These are phyloP conservation scores for Erpetoichthys calabaricus DNA, from an alignment of 2,797 vertebrate genomes.

Conservation along the genomic window DNA sequence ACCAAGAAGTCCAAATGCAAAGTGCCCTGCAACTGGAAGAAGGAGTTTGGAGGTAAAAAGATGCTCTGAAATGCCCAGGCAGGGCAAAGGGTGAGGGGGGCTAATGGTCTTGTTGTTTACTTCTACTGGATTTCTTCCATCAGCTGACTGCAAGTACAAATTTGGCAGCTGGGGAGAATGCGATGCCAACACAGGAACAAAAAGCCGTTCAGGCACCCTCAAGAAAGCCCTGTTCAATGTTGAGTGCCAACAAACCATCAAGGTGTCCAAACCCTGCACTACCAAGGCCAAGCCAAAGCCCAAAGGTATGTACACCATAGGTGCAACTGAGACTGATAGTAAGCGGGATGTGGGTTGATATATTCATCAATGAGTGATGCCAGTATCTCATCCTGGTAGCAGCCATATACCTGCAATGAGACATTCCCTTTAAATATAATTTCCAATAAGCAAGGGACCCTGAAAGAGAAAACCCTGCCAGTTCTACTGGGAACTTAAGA, in stretches of 20 bases:
- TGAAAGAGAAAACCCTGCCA: no score
- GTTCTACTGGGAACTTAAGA: no score
- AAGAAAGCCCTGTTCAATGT: constrained; percentile 69
- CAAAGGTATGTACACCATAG: constrained; percentile 55
- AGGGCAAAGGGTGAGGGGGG: not conserved
- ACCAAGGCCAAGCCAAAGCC: constrained; percentile 63
- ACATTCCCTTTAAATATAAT: no score
- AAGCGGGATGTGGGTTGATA: no score
- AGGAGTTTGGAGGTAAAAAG: constrained; percentile 76
- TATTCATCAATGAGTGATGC: no score
- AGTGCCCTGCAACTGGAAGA: constrained; percentile 97
- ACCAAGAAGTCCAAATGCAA: constrained; percentile 70
- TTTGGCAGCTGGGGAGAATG: constrained; percentile 75
- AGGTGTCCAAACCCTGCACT: constrained; percentile 65
- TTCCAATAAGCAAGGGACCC: no score
- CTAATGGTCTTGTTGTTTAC: not conserved
- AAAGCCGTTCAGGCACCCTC: constrained; percentile 59
- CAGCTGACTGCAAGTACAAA: constrained; percentile 82
- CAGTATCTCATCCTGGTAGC: no score
- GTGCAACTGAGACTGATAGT: not conserved
- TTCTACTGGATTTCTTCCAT: constrained; percentile 5
- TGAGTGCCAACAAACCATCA: constrained; percentile 62
- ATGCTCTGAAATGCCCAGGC: not conserved
- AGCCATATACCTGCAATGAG: no score
- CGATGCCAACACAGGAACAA: constrained; percentile 46